These are phyloP conservation scores for Capromys pilorides DNA, from an alignment of 2,797 vertebrate species.

Conservation along the genomic window DNA sequence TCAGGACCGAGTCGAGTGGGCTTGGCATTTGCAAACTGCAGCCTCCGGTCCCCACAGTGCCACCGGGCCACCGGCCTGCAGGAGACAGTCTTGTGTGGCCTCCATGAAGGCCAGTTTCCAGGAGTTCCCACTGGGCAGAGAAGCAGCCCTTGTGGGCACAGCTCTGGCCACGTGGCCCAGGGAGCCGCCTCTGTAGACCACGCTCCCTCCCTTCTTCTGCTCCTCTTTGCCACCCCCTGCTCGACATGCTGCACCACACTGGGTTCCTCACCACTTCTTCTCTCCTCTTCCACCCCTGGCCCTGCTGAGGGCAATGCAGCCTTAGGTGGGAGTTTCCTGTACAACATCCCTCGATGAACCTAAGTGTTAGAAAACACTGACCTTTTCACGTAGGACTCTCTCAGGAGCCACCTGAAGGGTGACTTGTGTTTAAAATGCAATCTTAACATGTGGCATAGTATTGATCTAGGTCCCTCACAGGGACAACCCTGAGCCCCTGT, in stretches of 20 bases:
- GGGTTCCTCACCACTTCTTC: too few relatives aligned
- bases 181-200: rapidly evolving
- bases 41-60: not conserved
- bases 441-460: rapidly evolving
- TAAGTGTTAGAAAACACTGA: rapidly evolving
- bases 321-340: not conserved
- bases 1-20: rapidly evolving
- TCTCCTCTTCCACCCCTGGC: rapidly evolving
- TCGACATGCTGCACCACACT: rapidly evolving
- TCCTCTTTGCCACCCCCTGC: rapidly evolving
- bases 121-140: not conserved
- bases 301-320: too few relatives aligned
- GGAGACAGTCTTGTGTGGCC: rapidly evolving
- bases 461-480: rapidly evolving
- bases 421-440: not conserved
- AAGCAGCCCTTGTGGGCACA: rapidly evolving
- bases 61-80: not conserved
- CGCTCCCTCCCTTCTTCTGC: rapidly evolving
- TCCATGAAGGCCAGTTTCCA: not conserved
- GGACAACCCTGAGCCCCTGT: not conserved
- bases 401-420: not conserved
- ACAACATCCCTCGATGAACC: not conserved
- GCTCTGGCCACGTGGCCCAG: rapidly evolving
- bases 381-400: not conserved
- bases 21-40: not conserved